These are phyloP conservation scores for Tuta absoluta DNA, from an alignment of 2,888 invertebrate species.

Conservation along the genomic window DNA sequence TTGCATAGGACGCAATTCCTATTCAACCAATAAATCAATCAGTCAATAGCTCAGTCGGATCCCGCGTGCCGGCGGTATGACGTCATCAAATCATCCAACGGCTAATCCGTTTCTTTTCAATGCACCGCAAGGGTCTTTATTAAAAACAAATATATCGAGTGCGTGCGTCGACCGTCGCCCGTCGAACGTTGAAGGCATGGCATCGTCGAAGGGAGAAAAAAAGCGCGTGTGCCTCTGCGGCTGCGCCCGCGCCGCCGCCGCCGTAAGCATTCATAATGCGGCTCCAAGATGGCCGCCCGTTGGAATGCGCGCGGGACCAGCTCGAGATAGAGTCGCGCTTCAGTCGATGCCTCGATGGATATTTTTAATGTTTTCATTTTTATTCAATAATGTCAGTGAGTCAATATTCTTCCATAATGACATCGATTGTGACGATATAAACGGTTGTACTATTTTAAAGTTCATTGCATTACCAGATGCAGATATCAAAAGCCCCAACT, in stretches of 20 bases:
- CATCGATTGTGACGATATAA: too few relatives aligned
- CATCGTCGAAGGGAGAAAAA: conserved; percentile 51
- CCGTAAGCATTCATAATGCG: conserved; percentile 77
- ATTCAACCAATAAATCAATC: conserved; percentile 19
- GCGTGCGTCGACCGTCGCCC: conserved; percentile 41
- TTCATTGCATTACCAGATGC: too few relatives aligned
- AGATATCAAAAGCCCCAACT: too few relatives aligned
- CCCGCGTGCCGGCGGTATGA: conserved; percentile 20
- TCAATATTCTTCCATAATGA: too few relatives aligned
- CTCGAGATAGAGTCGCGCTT: conserved; percentile 50
- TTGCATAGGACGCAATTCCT: conserved; percentile 6
- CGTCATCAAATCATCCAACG: conserved; percentile 26
- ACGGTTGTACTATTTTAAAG: too few relatives aligned
- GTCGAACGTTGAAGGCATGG: neutral
- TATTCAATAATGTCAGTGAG: neutral
- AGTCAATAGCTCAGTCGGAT: conserved; percentile 24
- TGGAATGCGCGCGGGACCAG: conserved; percentile 70
- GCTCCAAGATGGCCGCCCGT: conserved; percentile 70
- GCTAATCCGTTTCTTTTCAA: conserved; percentile 33
- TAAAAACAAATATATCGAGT: conserved; percentile 71
- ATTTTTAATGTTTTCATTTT: neutral
- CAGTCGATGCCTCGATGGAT: conserved; percentile 40
- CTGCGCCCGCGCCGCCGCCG: conserved; percentile 47
- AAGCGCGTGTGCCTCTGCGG: conserved; percentile 54
- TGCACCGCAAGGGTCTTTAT: conserved; percentile 60